Base-by-base conservation (phyloP, 2,797 vertebrate genomes). In the Erpetoichthys calabaricus region DNA sequence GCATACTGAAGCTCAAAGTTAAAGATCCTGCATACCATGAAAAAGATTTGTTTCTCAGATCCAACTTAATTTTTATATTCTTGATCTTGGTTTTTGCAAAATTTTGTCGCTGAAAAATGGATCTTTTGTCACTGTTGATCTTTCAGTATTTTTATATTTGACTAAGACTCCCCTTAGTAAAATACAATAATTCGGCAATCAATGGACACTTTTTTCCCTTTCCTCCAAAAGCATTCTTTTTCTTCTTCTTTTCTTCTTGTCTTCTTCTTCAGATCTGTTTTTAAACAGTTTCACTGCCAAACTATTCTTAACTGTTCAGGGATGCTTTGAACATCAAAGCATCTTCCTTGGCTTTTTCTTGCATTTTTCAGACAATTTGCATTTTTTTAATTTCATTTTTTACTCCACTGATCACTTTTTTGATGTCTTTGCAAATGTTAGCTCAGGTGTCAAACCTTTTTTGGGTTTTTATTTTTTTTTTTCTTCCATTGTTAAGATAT, bases 331-430 rank as follows among this genome's bases (percentile, higher is more conserved):
- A 73, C 59, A 65, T 82, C 88, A 87, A 91, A 94, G 87, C 84
- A 84, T 89, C 83, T 73, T 80, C 79, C 92, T 97, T 99, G 94
- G 94, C 93, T 94, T 87, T 90, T 86, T 87, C 82, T 87, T 80
- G 87, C 84, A 94, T 95, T 93, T 91, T 84, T 86, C 94, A 90
- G 86, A 84, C 85, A 85, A 86, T 87, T 25, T 86, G 83, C 86
- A 90, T 90, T 90, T 96, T 86, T 82, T 92, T 92, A 88, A 91
- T 91, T 89, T 89, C 93, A 92, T 87, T 90, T 88, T 94, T 92
- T 83, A 89, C 86, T 90, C 91, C 75, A 92, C 89, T 87, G 84
- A 87, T 89, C 69, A 71, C 85, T 82, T 97, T 97, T 90, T 97
- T 94, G 90, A 89, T 91, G 87, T 96, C 90, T 89, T 84, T 78